A percentile compares a stretch with the other conserved stretches of the same genome.
Conservation (phyloP, 2,888 invertebrate genomes). For the Mesorhabditis belari region DNA sequence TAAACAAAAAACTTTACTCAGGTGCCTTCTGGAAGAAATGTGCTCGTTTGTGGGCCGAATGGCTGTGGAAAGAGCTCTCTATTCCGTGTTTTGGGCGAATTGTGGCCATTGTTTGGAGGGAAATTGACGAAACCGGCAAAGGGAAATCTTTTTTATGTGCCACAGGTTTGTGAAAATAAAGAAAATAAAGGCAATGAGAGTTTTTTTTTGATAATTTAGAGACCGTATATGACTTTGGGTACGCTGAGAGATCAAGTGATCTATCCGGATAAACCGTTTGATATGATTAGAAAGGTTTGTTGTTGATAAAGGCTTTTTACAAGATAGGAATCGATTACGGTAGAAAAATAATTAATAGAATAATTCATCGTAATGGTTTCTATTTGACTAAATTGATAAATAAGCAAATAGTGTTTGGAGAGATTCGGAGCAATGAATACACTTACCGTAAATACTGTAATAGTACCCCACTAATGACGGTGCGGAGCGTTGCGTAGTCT, state of each 20-base stretch:
- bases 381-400: no score
- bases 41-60: conserved; percentile 59
- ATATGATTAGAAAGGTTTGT: conserved; percentile 66
- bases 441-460: no score
- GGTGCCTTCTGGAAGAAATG: conserved; percentile 69
- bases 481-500: no score
- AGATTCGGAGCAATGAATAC: not conserved
- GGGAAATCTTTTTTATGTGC: conserved; percentile 92
- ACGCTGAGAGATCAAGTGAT: conserved; percentile 82
- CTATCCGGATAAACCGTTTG: conserved; percentile 77
- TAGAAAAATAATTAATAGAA: no score
- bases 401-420: no score
- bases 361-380: no score
- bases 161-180: conserved; percentile 55
- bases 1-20: no score
- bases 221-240: conserved; percentile 94
- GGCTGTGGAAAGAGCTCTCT: conserved; percentile 59
- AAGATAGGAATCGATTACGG: no score
- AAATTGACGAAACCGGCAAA: conserved; percentile 82
- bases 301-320: no score
- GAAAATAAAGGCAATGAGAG: no score
- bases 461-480: no score
- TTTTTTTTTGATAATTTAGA: conserved; percentile 35
- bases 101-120: conserved; percentile 59
- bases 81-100: conserved; percentile 58